Percentiles rank a stretch among this genome's conserved stretches.
phyloP scores from a whole-genome alignment of 2,113 vertebrate genomes.

The Heteronetta atricapilla region DNA sequence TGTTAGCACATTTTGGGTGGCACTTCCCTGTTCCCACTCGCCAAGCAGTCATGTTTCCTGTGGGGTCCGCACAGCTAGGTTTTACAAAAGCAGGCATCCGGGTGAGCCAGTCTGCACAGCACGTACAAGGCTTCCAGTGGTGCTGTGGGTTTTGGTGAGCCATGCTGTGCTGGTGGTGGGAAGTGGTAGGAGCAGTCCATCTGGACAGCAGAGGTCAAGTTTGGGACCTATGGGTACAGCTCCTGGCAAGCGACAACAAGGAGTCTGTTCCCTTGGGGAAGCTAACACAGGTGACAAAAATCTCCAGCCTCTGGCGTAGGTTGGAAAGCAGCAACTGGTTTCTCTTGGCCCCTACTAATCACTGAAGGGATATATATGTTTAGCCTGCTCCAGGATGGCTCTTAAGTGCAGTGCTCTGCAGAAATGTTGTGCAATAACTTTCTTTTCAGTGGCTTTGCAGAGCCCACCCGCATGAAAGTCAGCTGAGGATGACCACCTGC shows the following conservation, averaged over 20 bases:
- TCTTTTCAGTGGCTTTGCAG: not conserved
- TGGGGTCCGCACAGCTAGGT: not conserved
- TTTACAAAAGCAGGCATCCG: not conserved
- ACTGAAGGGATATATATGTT: accelerated
- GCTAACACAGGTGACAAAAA: accelerated
- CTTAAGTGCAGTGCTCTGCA: not conserved
- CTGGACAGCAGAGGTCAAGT: not conserved
- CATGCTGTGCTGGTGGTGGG: not conserved
- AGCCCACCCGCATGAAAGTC: not conserved
- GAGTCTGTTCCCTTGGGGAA: not conserved
- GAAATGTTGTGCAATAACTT: not conserved
- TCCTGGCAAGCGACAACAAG: not conserved
- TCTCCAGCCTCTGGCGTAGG: not conserved
- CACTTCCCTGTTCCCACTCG: not conserved
- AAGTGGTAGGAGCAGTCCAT: not conserved
- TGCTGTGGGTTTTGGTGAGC: not conserved
- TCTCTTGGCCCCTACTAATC: not conserved
- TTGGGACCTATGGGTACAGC: not conserved
- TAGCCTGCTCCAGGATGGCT: not conserved
- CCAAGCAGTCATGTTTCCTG: not conserved
- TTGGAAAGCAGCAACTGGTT: not conserved
- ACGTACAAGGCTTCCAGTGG: not conserved
- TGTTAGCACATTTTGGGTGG: not conserved
- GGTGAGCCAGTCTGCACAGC: not conserved
- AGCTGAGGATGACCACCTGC: not conserved